Conservation (phyloP, 1,140 invertebrate genomes). For the Venturia canescens region DNA sequence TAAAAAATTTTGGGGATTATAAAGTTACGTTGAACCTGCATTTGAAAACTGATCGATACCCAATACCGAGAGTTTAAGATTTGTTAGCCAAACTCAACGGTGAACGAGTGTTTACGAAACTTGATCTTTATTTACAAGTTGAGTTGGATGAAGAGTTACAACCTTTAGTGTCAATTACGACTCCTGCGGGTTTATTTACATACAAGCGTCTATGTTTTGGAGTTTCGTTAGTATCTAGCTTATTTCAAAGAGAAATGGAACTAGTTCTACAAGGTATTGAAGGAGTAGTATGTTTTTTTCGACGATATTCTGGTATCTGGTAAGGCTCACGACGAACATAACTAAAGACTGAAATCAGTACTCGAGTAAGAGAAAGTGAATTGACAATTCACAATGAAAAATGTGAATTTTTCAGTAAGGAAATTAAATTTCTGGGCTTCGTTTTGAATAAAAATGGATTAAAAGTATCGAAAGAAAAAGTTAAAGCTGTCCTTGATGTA, state of each 20-base stretch:
- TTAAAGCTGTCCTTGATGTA: not conserved
- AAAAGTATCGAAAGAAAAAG: not conserved
- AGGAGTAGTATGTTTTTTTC: not conserved
- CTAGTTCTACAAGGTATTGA: not conserved
- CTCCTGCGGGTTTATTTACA: not conserved
- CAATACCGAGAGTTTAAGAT: slow-evolving; percentile 65
- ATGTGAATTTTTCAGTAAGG: not conserved
- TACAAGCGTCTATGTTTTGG: not conserved
- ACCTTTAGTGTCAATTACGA: slow-evolving; percentile 48
- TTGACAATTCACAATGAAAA: not conserved
- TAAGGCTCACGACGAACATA: not conserved
- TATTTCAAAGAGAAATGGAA: slow-evolving; percentile 9
- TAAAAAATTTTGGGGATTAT: slow-evolving; percentile 66
- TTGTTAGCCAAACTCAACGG: slow-evolving; percentile 64
- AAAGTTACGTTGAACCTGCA: slow-evolving; percentile 70
- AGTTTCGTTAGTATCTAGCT: not conserved
- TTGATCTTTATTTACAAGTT: slow-evolving; percentile 67
- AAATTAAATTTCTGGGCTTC: not conserved
- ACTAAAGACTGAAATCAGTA: not conserved
- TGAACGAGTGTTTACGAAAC: slow-evolving; percentile 62
- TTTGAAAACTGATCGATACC: slow-evolving; percentile 61
- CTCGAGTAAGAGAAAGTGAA: not conserved
- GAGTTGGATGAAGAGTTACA: slow-evolving; percentile 59
- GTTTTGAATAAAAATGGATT: not conserved
- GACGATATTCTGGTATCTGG: not conserved